Evolutionary conservation across 2,797 vertebrate species (phyloP).

Genomic region (Euphonia xanthogaster): DNA sequence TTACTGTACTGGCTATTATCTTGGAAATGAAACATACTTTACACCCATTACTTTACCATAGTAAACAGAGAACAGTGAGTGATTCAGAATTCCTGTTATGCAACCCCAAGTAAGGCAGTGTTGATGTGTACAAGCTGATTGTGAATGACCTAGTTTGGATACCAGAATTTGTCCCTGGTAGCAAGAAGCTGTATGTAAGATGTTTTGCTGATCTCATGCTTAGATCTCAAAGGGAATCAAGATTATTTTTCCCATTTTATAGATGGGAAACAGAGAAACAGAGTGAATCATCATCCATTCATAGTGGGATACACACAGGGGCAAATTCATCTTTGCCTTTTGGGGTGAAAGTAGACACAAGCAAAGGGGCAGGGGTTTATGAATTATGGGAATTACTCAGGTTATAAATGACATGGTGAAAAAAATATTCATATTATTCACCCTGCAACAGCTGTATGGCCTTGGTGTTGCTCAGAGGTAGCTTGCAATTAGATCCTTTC

Average conservation of each 20-base stretch:
- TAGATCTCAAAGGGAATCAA: neutral
- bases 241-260: neutral
- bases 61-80: neutral
- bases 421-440: neutral
- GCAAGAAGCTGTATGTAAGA: neutral
- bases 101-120: neutral
- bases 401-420: neutral
- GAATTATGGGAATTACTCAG: neutral
- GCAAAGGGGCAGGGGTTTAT: neutral
- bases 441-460: neutral
- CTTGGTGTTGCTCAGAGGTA: neutral
- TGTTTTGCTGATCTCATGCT: neutral
- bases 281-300: neutral
- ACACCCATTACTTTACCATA: neutral
- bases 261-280: neutral
- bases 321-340: neutral
- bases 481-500: neutral
- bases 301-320: neutral
- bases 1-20: neutral
- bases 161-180: neutral
- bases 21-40: neutral
- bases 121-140: neutral
- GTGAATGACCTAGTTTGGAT: neutral
- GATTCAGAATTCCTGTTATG: neutral
- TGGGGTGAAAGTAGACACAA: neutral